Conservation (phyloP, 2,113 vertebrate species). For the Microcebus tavaratra region DNA sequence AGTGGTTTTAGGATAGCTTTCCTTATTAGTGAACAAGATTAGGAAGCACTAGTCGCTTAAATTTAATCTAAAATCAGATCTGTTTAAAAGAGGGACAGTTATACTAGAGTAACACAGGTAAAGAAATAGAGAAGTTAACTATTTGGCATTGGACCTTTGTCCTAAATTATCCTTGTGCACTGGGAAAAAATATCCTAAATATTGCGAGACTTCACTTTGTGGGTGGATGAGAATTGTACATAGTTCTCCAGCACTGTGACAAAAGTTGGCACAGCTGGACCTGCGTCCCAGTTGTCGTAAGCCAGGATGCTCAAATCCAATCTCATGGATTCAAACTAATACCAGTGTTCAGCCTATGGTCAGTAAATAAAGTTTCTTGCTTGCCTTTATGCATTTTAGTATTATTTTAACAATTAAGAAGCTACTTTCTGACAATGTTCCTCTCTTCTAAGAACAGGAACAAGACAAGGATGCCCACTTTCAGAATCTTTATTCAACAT, state of each 20-base stretch:
- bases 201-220: background rate
- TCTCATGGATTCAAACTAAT: background rate
- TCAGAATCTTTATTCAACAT: background rate
- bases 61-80: background rate
- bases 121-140: background rate
- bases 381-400: background rate
- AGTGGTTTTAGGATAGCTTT: background rate
- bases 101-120: background rate
- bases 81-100: background rate
- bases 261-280: background rate
- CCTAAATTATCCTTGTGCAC: background rate
- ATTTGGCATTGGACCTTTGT: background rate
- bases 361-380: background rate
- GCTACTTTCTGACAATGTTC: background rate
- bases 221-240: background rate
- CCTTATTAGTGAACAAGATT: background rate
- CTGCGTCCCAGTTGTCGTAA: background rate
- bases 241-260: background rate
- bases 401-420: background rate
- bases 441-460: background rate
- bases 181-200: background rate
- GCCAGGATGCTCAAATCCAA: background rate
- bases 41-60: background rate
- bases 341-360: background rate
- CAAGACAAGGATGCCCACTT: background rate